Conservation (phyloP, 2,113 vertebrate genomes). For the Chaetodon trifascialis region DNA sequence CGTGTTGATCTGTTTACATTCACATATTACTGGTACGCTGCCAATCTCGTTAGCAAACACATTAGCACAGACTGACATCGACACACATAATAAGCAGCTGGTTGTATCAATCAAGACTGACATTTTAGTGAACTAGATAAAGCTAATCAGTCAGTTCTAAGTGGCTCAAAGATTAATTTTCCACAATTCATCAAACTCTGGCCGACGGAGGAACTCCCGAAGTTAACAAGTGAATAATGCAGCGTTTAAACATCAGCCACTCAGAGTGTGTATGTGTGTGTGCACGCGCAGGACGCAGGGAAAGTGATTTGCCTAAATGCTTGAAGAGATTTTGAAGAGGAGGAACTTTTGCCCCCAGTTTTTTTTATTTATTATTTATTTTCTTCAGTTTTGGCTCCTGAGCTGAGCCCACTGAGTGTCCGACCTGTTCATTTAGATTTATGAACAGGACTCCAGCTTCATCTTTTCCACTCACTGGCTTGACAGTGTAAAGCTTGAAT, state of each 20-base stretch:
- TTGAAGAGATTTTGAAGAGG: background rate
- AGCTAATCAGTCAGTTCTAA: slow-evolving; percentile 75
- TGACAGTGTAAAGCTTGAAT: slow-evolving; percentile 29
- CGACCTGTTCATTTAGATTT: slow-evolving; percentile 33
- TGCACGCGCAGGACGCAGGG: background rate
- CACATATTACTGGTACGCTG: slow-evolving; percentile 72
- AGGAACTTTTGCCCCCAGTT: background rate
- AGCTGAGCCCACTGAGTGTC: background rate
- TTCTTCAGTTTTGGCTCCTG: slow-evolving; percentile 8
- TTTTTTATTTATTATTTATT: background rate
- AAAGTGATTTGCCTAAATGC: background rate
- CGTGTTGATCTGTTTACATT: slow-evolving; percentile 62
- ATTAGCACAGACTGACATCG: slow-evolving; percentile 76
- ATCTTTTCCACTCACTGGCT: slow-evolving; percentile 24
- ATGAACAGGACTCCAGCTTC: slow-evolving; percentile 13
- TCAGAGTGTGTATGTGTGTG: background rate
- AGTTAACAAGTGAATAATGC: slow-evolving; percentile 65
- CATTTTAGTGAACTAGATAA: slow-evolving; percentile 70
- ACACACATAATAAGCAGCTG: slow-evolving; percentile 75
- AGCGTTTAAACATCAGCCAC: slow-evolving; percentile 27
- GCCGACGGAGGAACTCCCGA: slow-evolving; percentile 26
- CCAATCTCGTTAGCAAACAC: slow-evolving; percentile 80
- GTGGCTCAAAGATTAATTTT: slow-evolving; percentile 70
- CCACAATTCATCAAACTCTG: slow-evolving; percentile 63
- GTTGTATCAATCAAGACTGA: slow-evolving; percentile 75